Conservation (phyloP, 1,140 invertebrate species). For the Lycorma delicatula region DNA sequence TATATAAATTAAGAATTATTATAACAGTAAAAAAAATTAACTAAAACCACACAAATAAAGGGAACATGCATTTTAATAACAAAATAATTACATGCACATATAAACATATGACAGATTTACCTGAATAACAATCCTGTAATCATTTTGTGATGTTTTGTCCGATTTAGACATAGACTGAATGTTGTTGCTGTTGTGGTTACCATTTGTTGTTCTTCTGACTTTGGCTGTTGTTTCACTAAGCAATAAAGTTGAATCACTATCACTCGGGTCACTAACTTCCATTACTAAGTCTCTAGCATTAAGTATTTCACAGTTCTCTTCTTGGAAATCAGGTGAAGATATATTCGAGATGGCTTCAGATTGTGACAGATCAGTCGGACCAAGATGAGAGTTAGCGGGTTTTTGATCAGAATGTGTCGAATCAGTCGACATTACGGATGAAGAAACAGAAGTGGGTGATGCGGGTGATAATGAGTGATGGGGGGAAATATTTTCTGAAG, state of each 20-base stretch:
- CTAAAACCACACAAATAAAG: no score
- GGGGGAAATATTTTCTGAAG: slow-evolving; percentile 32
- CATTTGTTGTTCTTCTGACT: slow-evolving; percentile 22
- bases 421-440: slow-evolving; percentile 39
- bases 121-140: slow-evolving; percentile 76
- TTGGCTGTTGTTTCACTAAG: slow-evolving; percentile 39
- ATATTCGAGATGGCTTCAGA: slow-evolving; percentile 79
- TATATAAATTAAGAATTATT: no score
- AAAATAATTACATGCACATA: no score
- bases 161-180: slow-evolving; percentile 19
- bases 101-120: slow-evolving; percentile 40
- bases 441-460: slow-evolving; percentile 71
- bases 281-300: slow-evolving; percentile 58
- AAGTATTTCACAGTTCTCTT: slow-evolving; percentile 54
- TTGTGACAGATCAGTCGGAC: slow-evolving; percentile 26
- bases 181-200: slow-evolving; percentile 15
- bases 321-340: slow-evolving; percentile 77
- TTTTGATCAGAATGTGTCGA: slow-evolving; percentile 16
- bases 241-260: slow-evolving; percentile 59
- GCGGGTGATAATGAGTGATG: slow-evolving; percentile 70
- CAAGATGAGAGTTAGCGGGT: slow-evolving; percentile 24
- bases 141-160: slow-evolving; percentile 41
- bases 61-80: no score
- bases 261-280: slow-evolving; percentile 78
- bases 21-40: no score